Percentiles rank a stretch among this genome's conserved stretches.
Evolutionary conservation across 2,797 vertebrate genomes (phyloP).

Genomic region (Poecilia wingei): DNA sequence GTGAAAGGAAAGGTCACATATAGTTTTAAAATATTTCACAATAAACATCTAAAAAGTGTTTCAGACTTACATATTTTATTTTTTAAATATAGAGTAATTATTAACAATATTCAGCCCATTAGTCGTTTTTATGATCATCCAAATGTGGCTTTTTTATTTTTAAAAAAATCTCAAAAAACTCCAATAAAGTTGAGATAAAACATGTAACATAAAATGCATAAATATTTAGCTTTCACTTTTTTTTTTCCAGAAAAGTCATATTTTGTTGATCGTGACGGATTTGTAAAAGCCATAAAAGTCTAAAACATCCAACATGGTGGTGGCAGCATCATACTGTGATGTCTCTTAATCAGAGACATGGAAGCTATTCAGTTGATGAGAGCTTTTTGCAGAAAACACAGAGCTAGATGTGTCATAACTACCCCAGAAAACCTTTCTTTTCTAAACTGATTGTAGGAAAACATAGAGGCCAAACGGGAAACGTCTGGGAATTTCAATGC

Average conservation of each 20-base stretch:
- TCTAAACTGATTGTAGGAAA: slow-evolving; percentile 65
- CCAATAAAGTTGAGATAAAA: not conserved
- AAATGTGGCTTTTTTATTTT: not conserved
- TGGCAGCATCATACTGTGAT: not conserved
- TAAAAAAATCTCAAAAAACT: not conserved
- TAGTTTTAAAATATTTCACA: not conserved
- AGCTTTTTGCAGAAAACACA: not conserved
- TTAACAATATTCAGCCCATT: not conserved
- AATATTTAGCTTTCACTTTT: not conserved
- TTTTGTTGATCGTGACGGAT: not conserved
- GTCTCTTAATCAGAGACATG: not conserved
- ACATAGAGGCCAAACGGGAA: slow-evolving; percentile 78
- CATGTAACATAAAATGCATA: too few relatives aligned
- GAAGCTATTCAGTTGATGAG: not conserved
- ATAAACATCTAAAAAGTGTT: not conserved
- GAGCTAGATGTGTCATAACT: not conserved
- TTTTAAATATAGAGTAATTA: not conserved
- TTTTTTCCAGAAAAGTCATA: not conserved
- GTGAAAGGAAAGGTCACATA: not conserved
- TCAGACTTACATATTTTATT: not conserved
- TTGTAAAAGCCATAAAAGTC: not conserved
- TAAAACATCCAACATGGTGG: not conserved
- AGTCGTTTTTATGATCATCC: not conserved
- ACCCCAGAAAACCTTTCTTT: not conserved
- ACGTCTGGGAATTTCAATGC: slow-evolving; percentile 58